Base-by-base conservation (phyloP, 2,797 vertebrate species). In the Hydrocynus forskahlii region DNA sequence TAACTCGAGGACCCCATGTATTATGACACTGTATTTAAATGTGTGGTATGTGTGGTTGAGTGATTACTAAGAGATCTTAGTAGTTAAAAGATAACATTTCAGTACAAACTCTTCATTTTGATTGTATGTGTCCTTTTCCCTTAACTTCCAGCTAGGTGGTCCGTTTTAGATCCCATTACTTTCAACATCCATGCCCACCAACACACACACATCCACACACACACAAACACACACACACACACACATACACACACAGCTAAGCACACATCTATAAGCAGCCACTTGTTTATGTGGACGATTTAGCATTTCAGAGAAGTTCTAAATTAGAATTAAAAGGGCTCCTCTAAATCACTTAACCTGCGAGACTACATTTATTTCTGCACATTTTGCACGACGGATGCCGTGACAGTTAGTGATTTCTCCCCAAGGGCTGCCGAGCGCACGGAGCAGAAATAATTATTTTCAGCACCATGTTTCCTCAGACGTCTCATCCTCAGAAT, bases 361-460 rank as follows among this genome's bases (percentile, higher is more conserved):
- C 63, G 71, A 79, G 71, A 60, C 57, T 62, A 55, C 67, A 79
- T 64, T 35, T 60, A 74, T 83, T 67, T 62, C 64, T 59, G 62
- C 73, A 83, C 45, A 57, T n/a, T 81, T 76, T 73, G 23, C 16
- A n/a, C 63, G 67, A 67, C 17, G 7, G 62, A 68, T 83, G 72
- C 35, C n/a, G 23, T 79, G 72, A 79, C 79, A 68, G 79, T 21
- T 19, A 67, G 78, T 16, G 63, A 73, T 73, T 81, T 57, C 48
- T 75, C 57, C 69, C 79, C 40, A 59, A 70, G 25, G 57, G 25
- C 70, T 79, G 13, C 64, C 25, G 70, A 75, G 35, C 38, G 73
- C 72, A 70, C 55, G 23, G 63, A 71, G 80, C 50, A 81, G 62
- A 48, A 83, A 81, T 74, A 70, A 82, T 76, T 81, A 69, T 79